phyloP scores from a whole-genome alignment of 1,140 invertebrate genomes.

The Drosophila murphyi region DNA sequence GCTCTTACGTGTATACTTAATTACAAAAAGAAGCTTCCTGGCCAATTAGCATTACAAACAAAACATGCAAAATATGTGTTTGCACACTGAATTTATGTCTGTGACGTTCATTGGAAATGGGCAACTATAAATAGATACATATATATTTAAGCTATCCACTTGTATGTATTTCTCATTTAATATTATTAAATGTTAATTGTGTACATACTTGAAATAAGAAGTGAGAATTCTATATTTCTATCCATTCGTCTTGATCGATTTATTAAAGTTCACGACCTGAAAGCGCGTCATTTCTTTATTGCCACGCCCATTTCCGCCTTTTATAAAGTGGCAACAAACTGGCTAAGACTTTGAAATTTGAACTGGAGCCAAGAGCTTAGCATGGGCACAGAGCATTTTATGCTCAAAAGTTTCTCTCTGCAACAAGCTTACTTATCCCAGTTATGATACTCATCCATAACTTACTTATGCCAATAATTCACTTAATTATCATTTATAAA shows the following conservation, averaged over 20 bases:
- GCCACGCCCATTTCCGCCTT: not conserved
- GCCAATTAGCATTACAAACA: not conserved
- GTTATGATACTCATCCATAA: not conserved
- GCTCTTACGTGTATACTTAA: not conserved
- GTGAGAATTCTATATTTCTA: not conserved
- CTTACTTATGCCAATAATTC: not conserved
- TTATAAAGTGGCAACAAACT: not conserved
- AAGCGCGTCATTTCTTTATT: not conserved
- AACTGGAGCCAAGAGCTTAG: not conserved
- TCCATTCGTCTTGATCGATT: not conserved
- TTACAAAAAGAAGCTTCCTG: not conserved
- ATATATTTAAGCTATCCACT: not conserved
- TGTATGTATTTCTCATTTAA: not conserved
- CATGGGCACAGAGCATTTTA: not conserved
- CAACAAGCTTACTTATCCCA: not conserved
- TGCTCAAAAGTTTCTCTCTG: not conserved
- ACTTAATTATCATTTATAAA: too few relatives aligned
- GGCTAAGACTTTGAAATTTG: not conserved
- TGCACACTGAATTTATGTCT: not conserved
- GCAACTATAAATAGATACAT: not conserved
- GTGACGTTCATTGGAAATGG: not conserved
- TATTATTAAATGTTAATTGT: not conserved
- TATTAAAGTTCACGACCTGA: slow-evolving; percentile 1
- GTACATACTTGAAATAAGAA: not conserved
- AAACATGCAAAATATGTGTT: not conserved